Conservation (phyloP, 2,797 vertebrate species). For the Sebastes oblongus region DNA sequence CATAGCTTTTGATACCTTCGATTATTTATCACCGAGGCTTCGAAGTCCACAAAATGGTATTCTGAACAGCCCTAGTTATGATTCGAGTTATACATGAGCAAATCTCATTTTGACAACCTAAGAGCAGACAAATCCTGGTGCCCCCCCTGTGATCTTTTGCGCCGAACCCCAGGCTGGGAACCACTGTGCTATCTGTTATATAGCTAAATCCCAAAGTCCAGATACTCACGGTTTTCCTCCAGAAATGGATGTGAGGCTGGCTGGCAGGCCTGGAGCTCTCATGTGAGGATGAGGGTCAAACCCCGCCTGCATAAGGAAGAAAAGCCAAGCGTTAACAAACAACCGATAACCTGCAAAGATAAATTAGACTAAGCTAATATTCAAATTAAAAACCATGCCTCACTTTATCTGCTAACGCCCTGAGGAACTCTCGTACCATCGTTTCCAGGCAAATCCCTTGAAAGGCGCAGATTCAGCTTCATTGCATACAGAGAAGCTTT, state of each 20-base stretch:
- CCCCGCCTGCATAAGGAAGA: slow-evolving; percentile 83
- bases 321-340: slow-evolving; percentile 26
- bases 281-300: slow-evolving; percentile 95
- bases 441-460: slow-evolving; percentile 58
- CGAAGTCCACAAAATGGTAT: too few species aligned
- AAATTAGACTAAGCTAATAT: slow-evolving; percentile 51
- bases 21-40: too few species aligned
- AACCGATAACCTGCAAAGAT: slow-evolving; percentile 29
- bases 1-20: too few species aligned
- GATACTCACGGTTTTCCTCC: slow-evolving; percentile 94
- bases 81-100: too few species aligned
- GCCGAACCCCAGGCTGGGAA: too few species aligned
- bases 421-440: slow-evolving; percentile 18
- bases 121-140: too few species aligned
- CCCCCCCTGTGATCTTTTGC: too few species aligned
- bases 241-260: slow-evolving; percentile 92
- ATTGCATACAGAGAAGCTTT: slow-evolving; percentile 58
- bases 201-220: not conserved
- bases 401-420: slow-evolving; percentile 40
- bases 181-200: not conserved
- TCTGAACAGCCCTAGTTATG: too few species aligned
- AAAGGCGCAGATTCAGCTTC: slow-evolving; percentile 49
- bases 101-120: too few species aligned
- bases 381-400: slow-evolving; percentile 46
- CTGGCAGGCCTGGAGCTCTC: slow-evolving; percentile 90